Evolutionary conservation across 1,140 invertebrate species (phyloP).

Genomic region (Coptotermes formosanus): DNA sequence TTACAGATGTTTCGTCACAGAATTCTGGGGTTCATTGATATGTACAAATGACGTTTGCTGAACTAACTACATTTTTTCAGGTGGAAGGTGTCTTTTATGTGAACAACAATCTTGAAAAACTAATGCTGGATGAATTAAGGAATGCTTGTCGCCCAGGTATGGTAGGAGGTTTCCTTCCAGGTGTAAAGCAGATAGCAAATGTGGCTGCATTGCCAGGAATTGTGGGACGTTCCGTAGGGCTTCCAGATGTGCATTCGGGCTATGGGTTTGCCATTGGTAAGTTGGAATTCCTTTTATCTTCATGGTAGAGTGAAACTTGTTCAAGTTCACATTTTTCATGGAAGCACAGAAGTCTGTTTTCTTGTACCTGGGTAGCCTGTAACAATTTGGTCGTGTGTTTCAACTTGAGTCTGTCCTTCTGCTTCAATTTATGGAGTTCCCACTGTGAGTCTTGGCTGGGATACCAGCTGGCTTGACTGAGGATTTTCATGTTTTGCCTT

Average conservation of each 20-base stretch:
- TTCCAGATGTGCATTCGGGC: conserved; percentile 98
- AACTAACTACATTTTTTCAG: conserved; percentile 48
- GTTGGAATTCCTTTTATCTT: not conserved
- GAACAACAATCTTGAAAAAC: conserved; percentile 85
- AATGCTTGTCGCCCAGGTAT: conserved; percentile 85
- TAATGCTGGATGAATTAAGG: conserved; percentile 97
- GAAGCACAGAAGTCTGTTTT: too few species aligned
- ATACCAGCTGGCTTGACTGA: too few species aligned
- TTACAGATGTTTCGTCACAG: conserved; percentile 9
- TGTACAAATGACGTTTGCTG: too few species aligned
- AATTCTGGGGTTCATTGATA: conserved; percentile 28
- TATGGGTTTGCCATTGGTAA: conserved; percentile 98
- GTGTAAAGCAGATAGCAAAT: conserved; percentile 99
- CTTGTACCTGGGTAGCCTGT: too few species aligned
- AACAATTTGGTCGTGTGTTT: too few species aligned
- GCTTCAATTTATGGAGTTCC: too few species aligned
- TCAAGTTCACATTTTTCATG: too few species aligned
- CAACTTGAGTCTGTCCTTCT: too few species aligned
- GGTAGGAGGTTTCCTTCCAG: conserved; percentile 95
- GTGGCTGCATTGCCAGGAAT: conserved; percentile 98
- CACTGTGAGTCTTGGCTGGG: too few species aligned
- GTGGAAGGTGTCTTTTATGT: conserved; percentile 99
- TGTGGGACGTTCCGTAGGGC: conserved; percentile 83
- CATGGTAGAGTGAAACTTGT: too few species aligned
- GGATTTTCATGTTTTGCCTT: too few species aligned